Percentiles rank a stretch among this genome's conserved stretches.
These are phyloP conservation scores for Hippocampus kuda DNA, from an alignment of 2,797 vertebrate species.

Conservation along the genomic window DNA sequence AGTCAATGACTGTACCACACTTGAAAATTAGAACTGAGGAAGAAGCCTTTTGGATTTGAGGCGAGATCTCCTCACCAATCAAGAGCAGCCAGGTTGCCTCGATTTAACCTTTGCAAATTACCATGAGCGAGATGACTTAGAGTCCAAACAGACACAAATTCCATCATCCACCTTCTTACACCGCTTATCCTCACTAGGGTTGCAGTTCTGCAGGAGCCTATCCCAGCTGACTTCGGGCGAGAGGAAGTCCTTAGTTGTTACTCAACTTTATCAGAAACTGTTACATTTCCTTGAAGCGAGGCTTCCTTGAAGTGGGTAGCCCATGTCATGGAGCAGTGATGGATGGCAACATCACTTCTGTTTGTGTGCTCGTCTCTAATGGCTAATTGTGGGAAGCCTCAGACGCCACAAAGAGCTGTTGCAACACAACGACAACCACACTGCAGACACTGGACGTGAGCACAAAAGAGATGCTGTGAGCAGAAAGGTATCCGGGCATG, in stretches of 20 bases:
- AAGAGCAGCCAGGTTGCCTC: no score
- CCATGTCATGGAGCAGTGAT: constrained; percentile 10
- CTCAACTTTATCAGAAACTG: constrained; percentile 14
- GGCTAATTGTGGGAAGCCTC: constrained; percentile 57
- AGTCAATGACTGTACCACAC: no score
- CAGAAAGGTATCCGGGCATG: constrained; percentile 31
- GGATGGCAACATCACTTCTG: constrained; percentile 37
- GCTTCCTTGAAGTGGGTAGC: constrained; percentile 22
- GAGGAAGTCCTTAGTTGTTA: constrained; percentile 3
- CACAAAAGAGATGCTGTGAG: constrained; percentile 29
- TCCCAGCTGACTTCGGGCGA: background rate
- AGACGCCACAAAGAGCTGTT: constrained; percentile 64
- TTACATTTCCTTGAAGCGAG: constrained; percentile 38
- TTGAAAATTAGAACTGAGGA: no score
- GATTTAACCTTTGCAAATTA: no score
- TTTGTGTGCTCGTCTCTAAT: constrained; percentile 42
- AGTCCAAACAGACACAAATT: no score
- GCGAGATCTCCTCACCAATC: no score
- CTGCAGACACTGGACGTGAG: constrained; percentile 47
- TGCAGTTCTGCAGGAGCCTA: no score
- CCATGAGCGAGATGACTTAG: no score
- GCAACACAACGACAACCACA: constrained; percentile 53
- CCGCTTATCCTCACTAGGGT: no score
- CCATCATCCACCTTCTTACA: no score
- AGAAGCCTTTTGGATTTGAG: no score